Base-by-base conservation (phyloP, 64 coral and sea anemone species). In the Stichodactyla helianthus region DNA sequence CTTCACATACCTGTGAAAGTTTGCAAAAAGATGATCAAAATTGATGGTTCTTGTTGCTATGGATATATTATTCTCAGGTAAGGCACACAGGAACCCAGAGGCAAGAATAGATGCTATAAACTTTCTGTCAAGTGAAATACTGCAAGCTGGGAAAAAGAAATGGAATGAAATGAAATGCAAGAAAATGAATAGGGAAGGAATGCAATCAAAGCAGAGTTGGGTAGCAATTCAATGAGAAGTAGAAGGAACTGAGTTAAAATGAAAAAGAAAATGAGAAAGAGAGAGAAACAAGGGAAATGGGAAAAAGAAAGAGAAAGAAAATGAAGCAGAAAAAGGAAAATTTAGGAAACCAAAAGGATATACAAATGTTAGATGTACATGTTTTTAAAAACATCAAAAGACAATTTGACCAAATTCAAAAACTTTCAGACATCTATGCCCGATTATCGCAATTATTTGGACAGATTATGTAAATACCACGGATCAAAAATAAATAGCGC, bases 31-130 rank as follows among this genome's bases (percentile, higher is more conserved):
- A 76, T 86, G 56, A 31, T 59, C 89, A 91, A 95, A 95, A 53
- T 95, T 92, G 60, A 95, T 85, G 59, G 89, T 88, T 57, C 86
- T 89, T 25, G 82, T 64, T 25, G 76, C 54, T 23, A 35, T 86
- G 19, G 51, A 50, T 18, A 51, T 7, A 16, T 76, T 59, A 64
- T 60, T 62, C 4, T 86, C 82, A 63, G 93, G 89, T 5, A 95
- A 52, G 11, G 82, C 61, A 82, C 93, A 95, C 1, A 95, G 71
- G 83, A 95, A 82, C 20, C 86, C 86, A 16, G 89, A 92, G 50
- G 93, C 93, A 51, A 95, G 83, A 27, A 95, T 22, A 25, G 84
- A 86, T 20, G 93, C 89, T 17, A 95, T 82, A 61, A 95, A 95
- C 23, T 81, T 86, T 58, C 77, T 85, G 63, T 95, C 87, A 55